Evolutionary conservation across 2,113 vertebrate species (phyloP).

Genomic region (Oreochromis spilurus): DNA sequence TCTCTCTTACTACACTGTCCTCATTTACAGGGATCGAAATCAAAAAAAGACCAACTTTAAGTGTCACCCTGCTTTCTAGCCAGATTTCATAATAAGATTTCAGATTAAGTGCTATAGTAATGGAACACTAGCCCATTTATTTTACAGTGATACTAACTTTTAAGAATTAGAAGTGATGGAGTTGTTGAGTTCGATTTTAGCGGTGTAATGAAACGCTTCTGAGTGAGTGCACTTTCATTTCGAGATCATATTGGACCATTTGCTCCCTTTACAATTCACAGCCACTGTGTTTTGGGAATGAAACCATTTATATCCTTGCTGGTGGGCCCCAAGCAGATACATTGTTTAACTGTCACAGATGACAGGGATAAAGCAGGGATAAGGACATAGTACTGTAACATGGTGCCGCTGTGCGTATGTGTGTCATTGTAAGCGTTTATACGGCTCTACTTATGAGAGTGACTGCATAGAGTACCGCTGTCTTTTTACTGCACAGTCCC

Average conservation of each 20-base stretch:
- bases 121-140: neutral
- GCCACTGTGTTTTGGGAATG: slow-evolving; percentile 18
- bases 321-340: neutral
- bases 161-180: neutral
- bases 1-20: neutral
- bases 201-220: neutral
- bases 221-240: neutral
- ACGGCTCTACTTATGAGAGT: neutral
- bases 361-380: slow-evolving; percentile 23
- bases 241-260: neutral
- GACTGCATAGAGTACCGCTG: neutral
- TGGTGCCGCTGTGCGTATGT: neutral
- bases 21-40: neutral
- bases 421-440: neutral
- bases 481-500: neutral
- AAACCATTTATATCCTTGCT: slow-evolving; percentile 29
- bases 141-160: neutral
- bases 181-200: neutral
- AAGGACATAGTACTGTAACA: neutral
- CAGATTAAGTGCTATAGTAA: neutral
- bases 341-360: slow-evolving; percentile 28
- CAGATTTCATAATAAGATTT: neutral
- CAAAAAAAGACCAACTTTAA: neutral
- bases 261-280: neutral
- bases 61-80: neutral